phyloP scores from a whole-genome alignment of 2,797 vertebrate species.

The Acipenser oxyrinchus region DNA sequence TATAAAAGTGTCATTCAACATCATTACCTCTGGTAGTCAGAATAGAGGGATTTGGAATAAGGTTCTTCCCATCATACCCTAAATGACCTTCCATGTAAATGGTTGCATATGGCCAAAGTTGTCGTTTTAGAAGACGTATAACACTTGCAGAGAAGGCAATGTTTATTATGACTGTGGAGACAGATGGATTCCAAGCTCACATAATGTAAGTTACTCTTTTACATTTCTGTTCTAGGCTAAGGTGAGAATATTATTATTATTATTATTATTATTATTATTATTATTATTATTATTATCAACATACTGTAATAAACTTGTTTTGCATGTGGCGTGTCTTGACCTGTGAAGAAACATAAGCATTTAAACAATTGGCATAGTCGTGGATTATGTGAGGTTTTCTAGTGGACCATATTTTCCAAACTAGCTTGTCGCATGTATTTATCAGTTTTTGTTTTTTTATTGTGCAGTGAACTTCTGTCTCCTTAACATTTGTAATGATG shows the following conservation, averaged over 20 bases:
- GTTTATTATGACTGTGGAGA: slow-evolving; percentile 44
- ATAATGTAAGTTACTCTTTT: slow-evolving; percentile 46
- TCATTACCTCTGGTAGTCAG: no score
- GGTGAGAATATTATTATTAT: slow-evolving; percentile 15
- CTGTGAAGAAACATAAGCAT: no score
- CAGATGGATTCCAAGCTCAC: slow-evolving; percentile 39
- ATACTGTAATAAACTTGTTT: no score
- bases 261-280: no score
- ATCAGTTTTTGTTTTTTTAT: neutral
- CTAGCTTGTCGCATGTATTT: no score
- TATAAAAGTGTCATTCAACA: no score
- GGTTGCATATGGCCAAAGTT: slow-evolving; percentile 24
- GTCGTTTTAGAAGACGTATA: slow-evolving; percentile 1
- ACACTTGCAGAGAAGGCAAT: slow-evolving; percentile 29
- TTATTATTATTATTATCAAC: no score
- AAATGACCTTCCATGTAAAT: slow-evolving; percentile 7
- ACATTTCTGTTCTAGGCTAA: slow-evolving; percentile 45
- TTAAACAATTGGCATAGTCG: no score
- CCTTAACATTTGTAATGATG: neutral
- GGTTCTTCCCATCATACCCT: slow-evolving; percentile 19
- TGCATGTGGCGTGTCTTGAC: no score
- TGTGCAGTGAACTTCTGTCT: neutral
- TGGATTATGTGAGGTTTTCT: no score
- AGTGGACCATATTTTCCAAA: no score
- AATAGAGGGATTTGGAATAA: slow-evolving; percentile 7